These are phyloP conservation scores for Catharus bicknelli DNA, from an alignment of 2,113 vertebrate genomes.

Conservation along the genomic window DNA sequence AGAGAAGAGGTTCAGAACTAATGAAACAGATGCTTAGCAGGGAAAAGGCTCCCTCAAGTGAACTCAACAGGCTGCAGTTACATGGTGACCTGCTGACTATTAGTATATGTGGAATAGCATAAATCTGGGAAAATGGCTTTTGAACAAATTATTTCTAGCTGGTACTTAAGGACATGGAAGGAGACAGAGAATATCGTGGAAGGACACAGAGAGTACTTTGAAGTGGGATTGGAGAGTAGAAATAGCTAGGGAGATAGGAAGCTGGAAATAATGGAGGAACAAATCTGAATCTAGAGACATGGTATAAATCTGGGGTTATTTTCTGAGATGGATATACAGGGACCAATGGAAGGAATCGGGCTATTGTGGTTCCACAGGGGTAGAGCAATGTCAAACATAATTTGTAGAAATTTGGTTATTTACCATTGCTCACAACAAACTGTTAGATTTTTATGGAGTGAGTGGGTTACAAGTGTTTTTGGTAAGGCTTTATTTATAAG, in stretches of 20 bases:
- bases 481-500: neutral
- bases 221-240: neutral
- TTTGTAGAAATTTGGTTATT: neutral
- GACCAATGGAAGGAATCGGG: neutral
- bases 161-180: neutral
- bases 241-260: neutral
- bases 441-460: neutral
- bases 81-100: neutral
- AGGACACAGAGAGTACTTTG: neutral
- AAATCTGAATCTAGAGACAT: neutral
- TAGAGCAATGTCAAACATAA: neutral
- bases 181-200: neutral
- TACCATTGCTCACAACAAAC: neutral
- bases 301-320: neutral
- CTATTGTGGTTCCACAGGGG: neutral
- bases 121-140: neutral
- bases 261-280: neutral
- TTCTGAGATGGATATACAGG: neutral
- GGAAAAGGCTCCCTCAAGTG: neutral
- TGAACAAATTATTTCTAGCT: neutral
- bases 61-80: neutral
- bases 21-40: neutral
- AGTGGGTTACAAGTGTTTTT: neutral
- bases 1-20: neutral
- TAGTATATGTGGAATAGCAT: neutral